Conservation (phyloP, 30 jellyfish, hydroid and myxozoan species). For the Aurelia sp. region DNA sequence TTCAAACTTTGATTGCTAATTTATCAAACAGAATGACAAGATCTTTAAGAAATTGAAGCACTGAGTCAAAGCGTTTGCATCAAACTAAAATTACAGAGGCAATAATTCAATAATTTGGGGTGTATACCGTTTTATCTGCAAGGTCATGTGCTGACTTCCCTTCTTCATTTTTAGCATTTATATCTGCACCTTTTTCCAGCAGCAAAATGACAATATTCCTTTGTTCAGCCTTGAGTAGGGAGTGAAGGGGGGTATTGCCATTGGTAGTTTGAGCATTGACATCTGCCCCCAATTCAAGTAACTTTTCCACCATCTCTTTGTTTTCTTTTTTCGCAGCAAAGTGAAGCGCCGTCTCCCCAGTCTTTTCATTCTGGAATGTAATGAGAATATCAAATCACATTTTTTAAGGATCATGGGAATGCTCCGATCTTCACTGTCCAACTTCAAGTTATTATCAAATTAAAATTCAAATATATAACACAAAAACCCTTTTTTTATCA, state of each 20-base stretch:
- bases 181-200: constrained; percentile 58
- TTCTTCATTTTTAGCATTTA: constrained; percentile 14
- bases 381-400: too few species aligned
- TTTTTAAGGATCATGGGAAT: too few species aligned
- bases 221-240: constrained; percentile 11
- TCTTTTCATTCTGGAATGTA: constrained; percentile 15
- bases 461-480: too few species aligned
- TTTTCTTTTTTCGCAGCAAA: constrained; percentile 70
- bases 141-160: constrained; percentile 60
- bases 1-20: too few species aligned
- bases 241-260: constrained; percentile 74
- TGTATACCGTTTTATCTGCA: constrained; percentile 65
- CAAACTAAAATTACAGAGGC: too few species aligned
- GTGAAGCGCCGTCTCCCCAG: constrained; percentile 58
- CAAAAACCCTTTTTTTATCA: too few species aligned
- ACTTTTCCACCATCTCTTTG: constrained; percentile 26
- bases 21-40: too few species aligned
- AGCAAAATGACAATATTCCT: constrained; percentile 14
- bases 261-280: constrained; percentile 33
- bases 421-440: too few species aligned
- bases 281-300: constrained; percentile 73
- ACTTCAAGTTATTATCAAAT: too few species aligned
- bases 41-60: too few species aligned
- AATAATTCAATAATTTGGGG: too few species aligned
- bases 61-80: too few species aligned